Conservation (phyloP, 2,113 vertebrate genomes). For the Balaeniceps rex region DNA sequence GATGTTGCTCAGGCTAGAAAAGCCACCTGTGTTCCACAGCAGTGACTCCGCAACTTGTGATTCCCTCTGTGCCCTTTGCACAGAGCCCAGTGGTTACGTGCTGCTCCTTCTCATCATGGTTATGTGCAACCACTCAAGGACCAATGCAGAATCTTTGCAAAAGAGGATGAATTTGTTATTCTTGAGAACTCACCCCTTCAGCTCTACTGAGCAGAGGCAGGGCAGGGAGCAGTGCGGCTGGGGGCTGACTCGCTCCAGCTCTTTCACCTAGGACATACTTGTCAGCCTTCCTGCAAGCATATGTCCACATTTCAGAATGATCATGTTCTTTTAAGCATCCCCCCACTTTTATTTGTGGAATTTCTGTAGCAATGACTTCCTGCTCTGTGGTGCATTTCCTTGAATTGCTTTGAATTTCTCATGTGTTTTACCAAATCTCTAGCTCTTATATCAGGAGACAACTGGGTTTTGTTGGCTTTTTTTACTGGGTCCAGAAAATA, state of each 20-base stretch:
- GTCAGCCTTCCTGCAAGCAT: not conserved
- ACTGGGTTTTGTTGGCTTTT: not conserved
- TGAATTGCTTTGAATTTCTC: not conserved
- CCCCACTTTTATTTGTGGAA: not conserved
- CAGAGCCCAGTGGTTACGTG: not conserved
- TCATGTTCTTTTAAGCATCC: not conserved
- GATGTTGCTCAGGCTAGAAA: not conserved
- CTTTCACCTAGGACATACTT: not conserved
- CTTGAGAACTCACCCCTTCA: not conserved
- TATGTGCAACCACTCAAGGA: not conserved
- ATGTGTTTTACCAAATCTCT: not conserved
- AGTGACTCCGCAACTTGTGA: not conserved
- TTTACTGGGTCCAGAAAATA: not conserved
- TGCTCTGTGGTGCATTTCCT: not conserved
- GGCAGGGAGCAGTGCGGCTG: not conserved
- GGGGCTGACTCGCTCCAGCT: not conserved
- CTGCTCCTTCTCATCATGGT: not conserved
- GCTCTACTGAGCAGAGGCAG: not conserved
- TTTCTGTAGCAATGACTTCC: not conserved
- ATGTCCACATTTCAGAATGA: not conserved
- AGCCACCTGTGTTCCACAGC: not conserved
- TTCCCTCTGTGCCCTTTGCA: not conserved
- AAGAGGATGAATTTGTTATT: not conserved
- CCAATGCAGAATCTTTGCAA: not conserved
- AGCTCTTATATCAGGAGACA: not conserved